These are phyloP conservation scores for Homarus gammarus DNA, from an alignment of 2,888 invertebrate genomes.

Conservation along the genomic window DNA sequence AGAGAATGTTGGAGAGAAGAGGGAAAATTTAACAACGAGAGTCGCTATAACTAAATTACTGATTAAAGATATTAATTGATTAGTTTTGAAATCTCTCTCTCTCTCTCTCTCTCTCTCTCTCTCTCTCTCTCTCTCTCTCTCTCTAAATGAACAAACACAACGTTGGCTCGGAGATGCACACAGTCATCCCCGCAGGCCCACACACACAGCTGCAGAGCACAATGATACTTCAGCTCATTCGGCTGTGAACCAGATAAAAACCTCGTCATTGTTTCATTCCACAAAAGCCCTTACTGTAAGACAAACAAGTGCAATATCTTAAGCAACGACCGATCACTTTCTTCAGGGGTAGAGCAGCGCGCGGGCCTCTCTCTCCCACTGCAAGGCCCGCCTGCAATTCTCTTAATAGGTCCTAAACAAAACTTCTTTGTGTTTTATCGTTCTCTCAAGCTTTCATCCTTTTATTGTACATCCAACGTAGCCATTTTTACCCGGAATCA, in stretches of 20 bases:
- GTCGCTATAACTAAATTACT: no score
- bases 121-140: no score
- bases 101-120: conserved; percentile 43
- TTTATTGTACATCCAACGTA: conserved; percentile 61
- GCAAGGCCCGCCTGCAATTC: conserved; percentile 56
- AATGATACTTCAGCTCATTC: conserved; percentile 44
- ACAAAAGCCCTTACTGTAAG: conserved; percentile 30
- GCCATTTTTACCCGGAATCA: conserved; percentile 67
- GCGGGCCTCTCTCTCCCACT: not conserved
- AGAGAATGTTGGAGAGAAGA: no score
- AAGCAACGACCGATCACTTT: conserved; percentile 50
- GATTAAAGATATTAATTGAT: no score
- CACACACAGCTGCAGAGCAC: not conserved
- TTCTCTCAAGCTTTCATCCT: conserved; percentile 69
- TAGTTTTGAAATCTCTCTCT: no score
- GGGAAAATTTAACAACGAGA: no score
- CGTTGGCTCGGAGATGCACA: conserved; percentile 7
- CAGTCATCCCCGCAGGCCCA: not conserved
- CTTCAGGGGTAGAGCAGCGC: conserved; percentile 29
- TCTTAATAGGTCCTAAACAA: conserved; percentile 69
- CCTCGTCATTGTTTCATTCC: conserved; percentile 35
- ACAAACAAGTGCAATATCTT: conserved; percentile 50
- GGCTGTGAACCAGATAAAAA: conserved; percentile 44
- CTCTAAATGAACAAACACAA: no score
- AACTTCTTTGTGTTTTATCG: conserved; percentile 67